Evolutionary conservation across 2,888 invertebrate species (phyloP).

Genomic region (Apodemia mormo): DNA sequence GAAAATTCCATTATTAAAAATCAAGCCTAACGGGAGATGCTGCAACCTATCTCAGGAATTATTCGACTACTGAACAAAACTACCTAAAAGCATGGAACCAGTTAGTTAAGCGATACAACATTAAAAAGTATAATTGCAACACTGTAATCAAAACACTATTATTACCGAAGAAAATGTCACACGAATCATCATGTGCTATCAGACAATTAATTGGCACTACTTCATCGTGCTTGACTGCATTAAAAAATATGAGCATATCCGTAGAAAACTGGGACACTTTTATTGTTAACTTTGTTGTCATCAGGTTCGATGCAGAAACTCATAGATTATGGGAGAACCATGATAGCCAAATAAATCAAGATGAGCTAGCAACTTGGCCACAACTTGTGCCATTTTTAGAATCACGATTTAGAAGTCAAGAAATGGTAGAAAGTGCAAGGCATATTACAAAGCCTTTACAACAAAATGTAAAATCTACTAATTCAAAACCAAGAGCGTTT

Average conservation of each 20-base stretch:
- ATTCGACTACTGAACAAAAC: neutral
- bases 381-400: neutral
- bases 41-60: neutral
- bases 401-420: neutral
- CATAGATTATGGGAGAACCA: neutral
- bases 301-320: neutral
- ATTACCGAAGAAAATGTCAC: too few species aligned
- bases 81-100: neutral
- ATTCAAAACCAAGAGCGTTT: too few species aligned
- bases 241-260: neutral
- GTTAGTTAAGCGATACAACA: too few species aligned
- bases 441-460: too few species aligned
- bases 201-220: neutral
- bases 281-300: neutral
- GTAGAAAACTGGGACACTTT: neutral
- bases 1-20: neutral
- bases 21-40: neutral
- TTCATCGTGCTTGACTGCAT: neutral
- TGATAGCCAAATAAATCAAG: neutral
- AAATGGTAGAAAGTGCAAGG: neutral
- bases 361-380: neutral
- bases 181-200: neutral
- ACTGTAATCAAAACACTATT: too few species aligned
- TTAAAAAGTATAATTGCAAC: too few species aligned
- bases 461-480: too few species aligned